phyloP scores from a whole-genome alignment of 1,140 invertebrate species.

The Pentalonia nigronervosa region DNA sequence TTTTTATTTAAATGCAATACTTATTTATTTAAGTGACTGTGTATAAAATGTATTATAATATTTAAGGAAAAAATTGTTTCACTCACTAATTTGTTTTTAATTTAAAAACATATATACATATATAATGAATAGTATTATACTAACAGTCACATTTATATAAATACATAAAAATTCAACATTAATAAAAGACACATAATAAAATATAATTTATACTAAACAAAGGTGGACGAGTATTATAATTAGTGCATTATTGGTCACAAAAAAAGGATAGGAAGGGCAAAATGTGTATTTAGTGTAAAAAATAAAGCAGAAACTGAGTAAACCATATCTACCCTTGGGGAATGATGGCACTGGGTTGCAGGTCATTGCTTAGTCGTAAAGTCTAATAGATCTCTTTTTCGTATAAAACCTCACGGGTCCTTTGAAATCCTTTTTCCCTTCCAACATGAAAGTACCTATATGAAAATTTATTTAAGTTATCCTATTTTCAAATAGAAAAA shows the following conservation, averaged over 20 bases:
- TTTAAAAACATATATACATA: not conserved
- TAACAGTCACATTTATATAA: not conserved
- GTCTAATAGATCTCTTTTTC: slow-evolving; percentile 48
- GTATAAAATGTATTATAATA: not conserved
- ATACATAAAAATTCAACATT: not conserved
- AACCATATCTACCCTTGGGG: slow-evolving; percentile 34
- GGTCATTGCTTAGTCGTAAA: slow-evolving; percentile 47
- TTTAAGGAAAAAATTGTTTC: not conserved
- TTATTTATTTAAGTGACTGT: not conserved
- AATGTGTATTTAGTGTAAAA: slow-evolving; percentile 2
- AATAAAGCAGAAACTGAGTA: not conserved
- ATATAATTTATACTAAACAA: slow-evolving; percentile 23
- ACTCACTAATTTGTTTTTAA: slow-evolving; percentile 30
- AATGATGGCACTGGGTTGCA: not conserved
- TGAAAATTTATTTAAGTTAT: not conserved
- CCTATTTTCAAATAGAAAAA: not conserved
- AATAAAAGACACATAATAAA: slow-evolving; percentile 30
- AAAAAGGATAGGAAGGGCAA: not conserved
- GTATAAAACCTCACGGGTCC: slow-evolving; percentile 5
- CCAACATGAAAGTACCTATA: not conserved
- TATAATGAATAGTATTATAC: not conserved
- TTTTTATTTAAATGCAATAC: not conserved
- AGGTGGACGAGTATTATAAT: slow-evolving; percentile 4
- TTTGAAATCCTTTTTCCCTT: slow-evolving; percentile 37
- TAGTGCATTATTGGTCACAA: slow-evolving; percentile 42